Percentiles rank a stretch among this genome's conserved stretches.
Evolutionary conservation across 2,113 vertebrate species (phyloP).

Genomic region (Stictonetta naevosa): DNA sequence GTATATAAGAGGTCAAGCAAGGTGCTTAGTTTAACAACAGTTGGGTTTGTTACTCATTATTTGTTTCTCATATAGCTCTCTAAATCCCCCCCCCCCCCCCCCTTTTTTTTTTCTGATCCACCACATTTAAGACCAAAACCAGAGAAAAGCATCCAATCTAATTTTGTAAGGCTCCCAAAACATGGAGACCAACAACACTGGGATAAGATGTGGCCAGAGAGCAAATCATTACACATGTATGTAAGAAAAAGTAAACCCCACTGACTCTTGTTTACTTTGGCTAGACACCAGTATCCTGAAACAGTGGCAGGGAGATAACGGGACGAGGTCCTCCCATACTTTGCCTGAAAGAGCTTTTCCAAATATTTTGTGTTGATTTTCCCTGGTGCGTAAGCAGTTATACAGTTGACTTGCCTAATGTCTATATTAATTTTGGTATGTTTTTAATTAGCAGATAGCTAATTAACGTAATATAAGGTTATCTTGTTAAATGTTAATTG

Average conservation of each 20-base stretch:
- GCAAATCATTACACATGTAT: not conserved
- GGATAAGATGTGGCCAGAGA: not conserved
- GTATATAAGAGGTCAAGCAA: not conserved
- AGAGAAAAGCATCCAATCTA: not conserved
- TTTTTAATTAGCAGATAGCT: conserved; percentile 69
- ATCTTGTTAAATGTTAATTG: conserved; percentile 76
- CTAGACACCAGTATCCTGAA: not conserved
- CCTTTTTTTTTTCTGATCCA: not conserved
- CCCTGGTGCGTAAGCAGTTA: not conserved
- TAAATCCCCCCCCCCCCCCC: not conserved
- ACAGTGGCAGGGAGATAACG: not conserved
- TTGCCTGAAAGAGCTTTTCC: not conserved
- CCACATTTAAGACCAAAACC: not conserved
- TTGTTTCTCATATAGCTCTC: not conserved
- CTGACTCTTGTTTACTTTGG: not conserved
- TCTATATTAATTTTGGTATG: conserved; percentile 63
- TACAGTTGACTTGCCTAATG: conserved; percentile 29
- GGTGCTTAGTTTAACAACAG: not conserved
- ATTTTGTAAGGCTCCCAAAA: not conserved
- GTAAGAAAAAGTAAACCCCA: not conserved
- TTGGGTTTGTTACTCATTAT: not conserved
- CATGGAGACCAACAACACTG: not conserved
- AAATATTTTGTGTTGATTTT: not conserved
- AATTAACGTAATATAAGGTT: conserved; percentile 69
- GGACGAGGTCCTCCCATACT: not conserved